These are phyloP conservation scores for Dione vanillae DNA, from an alignment of 2,888 invertebrate genomes.

Conservation along the genomic window DNA sequence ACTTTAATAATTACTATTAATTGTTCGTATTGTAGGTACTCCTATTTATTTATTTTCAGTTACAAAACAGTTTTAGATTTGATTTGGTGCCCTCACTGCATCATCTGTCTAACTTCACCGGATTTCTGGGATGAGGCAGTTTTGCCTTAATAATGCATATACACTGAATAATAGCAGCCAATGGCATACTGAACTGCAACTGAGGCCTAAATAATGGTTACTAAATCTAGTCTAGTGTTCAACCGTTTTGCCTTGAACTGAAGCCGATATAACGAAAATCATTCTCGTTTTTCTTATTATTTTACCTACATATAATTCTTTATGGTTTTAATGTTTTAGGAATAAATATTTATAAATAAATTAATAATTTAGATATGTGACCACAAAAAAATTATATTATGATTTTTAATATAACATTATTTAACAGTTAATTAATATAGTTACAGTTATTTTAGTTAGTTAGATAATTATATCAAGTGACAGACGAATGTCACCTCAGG, in stretches of 20 bases:
- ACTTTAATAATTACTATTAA: no score
- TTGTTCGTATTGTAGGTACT: no score
- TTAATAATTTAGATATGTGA: no score
- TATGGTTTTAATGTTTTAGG: no score
- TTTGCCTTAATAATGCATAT: slow-evolving; percentile 15
- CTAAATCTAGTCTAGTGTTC: slow-evolving; percentile 15
- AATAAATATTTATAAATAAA: no score
- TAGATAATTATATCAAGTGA: no score
- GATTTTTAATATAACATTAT: no score
- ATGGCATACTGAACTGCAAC: slow-evolving; percentile 20
- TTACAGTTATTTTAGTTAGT: no score
- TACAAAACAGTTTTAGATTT: not conserved
- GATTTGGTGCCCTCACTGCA: not conserved
- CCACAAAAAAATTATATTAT: no score
- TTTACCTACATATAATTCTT: no score
- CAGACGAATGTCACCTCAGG: no score
- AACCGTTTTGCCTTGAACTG: slow-evolving; percentile 1
- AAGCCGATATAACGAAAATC: not conserved
- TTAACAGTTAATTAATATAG: no score
- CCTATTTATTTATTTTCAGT: not conserved
- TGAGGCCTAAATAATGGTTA: slow-evolving; percentile 25
- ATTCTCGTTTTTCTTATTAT: not conserved
- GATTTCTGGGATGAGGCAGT: not conserved
- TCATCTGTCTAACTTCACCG: slow-evolving; percentile 12
- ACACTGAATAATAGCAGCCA: slow-evolving; percentile 2